These are phyloP conservation scores for Tetramorium parvispinum DNA, from an alignment of 1,140 invertebrate genomes.

Conservation along the genomic window DNA sequence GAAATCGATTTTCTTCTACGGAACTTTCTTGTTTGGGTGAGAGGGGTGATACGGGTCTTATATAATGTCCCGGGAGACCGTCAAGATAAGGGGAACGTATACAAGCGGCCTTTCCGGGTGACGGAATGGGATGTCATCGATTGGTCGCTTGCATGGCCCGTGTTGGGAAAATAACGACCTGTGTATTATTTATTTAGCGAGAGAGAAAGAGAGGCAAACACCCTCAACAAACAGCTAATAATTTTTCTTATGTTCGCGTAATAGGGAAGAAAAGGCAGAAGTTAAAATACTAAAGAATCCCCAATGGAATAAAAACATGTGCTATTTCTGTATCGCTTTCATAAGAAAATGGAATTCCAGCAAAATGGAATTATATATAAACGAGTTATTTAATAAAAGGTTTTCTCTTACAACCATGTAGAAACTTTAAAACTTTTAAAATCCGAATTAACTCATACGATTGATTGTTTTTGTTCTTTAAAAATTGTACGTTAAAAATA, in stretches of 20 bases:
- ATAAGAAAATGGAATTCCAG: background rate
- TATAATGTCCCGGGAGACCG: conserved; percentile 7
- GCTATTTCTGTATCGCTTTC: conserved; percentile 1
- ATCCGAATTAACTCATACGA: background rate
- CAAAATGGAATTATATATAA: background rate
- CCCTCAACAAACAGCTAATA: conserved; percentile 60
- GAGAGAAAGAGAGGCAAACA: background rate
- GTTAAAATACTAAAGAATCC: conserved; percentile 23
- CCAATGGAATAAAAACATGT: conserved; percentile 26
- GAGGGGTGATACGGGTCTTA: conserved; percentile 22
- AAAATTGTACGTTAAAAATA: conserved; percentile 12
- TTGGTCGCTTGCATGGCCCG: conserved; percentile 45
- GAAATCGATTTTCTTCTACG: conserved; percentile 48
- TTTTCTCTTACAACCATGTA: background rate
- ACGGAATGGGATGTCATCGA: conserved; percentile 69
- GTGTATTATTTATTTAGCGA: conserved; percentile 77
- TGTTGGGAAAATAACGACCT: conserved; percentile 65
- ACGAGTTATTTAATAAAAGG: conserved; percentile 20
- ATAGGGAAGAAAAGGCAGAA: conserved; percentile 11
- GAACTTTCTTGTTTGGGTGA: conserved; percentile 58
- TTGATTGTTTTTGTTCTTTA: conserved; percentile 14
- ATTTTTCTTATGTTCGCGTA: conserved; percentile 56
- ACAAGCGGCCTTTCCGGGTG: conserved; percentile 38
- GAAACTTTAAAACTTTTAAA: background rate
- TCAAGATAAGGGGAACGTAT: conserved; percentile 50